phyloP scores from a whole-genome alignment of 1,140 invertebrate species.

The Meloidogyne chitwoodi region DNA sequence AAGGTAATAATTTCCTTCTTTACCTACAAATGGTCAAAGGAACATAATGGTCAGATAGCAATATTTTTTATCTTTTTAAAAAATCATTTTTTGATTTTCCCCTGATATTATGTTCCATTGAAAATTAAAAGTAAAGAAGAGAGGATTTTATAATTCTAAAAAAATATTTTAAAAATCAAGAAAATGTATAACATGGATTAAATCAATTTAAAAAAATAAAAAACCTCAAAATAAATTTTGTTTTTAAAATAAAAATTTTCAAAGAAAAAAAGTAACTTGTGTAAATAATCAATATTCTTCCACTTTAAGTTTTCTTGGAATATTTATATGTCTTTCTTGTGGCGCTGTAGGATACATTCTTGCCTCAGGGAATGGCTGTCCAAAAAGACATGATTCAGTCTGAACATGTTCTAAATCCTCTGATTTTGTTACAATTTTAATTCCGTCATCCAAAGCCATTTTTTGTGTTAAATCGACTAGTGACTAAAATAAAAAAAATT shows the following conservation, averaged over 20 bases:
- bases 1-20: too few relatives aligned
- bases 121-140: too few relatives aligned
- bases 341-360: slow-evolving; percentile 40
- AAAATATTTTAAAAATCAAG: too few relatives aligned
- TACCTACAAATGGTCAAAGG: too few relatives aligned
- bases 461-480: slow-evolving; percentile 50
- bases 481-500: slow-evolving; percentile 35
- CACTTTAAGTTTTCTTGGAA: slow-evolving; percentile 45
- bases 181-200: too few relatives aligned
- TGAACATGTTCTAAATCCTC: slow-evolving; percentile 40
- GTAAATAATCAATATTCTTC: slow-evolving; percentile 40
- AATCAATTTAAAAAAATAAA: too few relatives aligned
- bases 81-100: too few relatives aligned
- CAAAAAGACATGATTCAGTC: slow-evolving; percentile 34
- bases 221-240: too few relatives aligned
- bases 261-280: not conserved
- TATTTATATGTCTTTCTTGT: slow-evolving; percentile 38
- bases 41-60: too few relatives aligned
- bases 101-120: too few relatives aligned
- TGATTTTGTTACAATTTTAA: slow-evolving; percentile 24
- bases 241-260: not conserved
- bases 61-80: too few relatives aligned
- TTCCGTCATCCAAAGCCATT: slow-evolving; percentile 42
- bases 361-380: slow-evolving; percentile 38
- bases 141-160: too few relatives aligned